Conservation (phyloP, 2,797 vertebrate species). For the Furcifer pardalis region DNA sequence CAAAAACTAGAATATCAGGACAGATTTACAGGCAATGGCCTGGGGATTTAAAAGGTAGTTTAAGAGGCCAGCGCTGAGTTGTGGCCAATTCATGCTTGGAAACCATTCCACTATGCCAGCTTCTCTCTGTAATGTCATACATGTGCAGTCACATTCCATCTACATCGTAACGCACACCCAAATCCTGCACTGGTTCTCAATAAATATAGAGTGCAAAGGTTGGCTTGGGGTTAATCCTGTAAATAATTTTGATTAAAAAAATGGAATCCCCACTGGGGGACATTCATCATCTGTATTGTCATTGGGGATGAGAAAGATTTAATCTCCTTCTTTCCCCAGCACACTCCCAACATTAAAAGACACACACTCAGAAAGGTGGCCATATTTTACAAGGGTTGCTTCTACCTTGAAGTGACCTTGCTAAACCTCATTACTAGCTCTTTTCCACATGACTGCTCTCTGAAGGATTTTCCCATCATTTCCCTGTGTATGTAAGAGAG, state of each 20-base stretch:
- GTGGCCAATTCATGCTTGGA: neutral
- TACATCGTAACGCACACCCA: conserved; percentile 42
- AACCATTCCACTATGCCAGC: neutral
- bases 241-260: conserved; percentile 73
- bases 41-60: neutral
- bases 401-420: conserved; percentile 70
- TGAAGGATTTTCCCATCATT: conserved; percentile 63
- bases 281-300: conserved; percentile 53
- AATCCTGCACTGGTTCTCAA: neutral
- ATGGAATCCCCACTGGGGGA: conserved; percentile 58
- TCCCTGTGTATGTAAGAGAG: conserved; percentile 38
- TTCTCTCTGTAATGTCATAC: neutral
- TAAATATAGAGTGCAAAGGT: conserved; percentile 1
- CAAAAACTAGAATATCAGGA: neutral
- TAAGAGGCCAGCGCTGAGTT: neutral
- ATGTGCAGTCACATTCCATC: conserved; percentile 37
- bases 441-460: conserved; percentile 65
- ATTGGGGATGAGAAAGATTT: conserved; percentile 39
- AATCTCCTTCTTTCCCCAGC: conserved; percentile 21
- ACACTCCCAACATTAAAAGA: neutral
- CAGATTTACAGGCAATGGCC: neutral
- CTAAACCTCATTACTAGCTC: conserved; percentile 58
- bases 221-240: conserved; percentile 65
- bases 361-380: conserved; percentile 17
- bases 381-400: conserved; percentile 56